Conservation (phyloP, 2,888 invertebrate species). For the Cheilosia variabilis region DNA sequence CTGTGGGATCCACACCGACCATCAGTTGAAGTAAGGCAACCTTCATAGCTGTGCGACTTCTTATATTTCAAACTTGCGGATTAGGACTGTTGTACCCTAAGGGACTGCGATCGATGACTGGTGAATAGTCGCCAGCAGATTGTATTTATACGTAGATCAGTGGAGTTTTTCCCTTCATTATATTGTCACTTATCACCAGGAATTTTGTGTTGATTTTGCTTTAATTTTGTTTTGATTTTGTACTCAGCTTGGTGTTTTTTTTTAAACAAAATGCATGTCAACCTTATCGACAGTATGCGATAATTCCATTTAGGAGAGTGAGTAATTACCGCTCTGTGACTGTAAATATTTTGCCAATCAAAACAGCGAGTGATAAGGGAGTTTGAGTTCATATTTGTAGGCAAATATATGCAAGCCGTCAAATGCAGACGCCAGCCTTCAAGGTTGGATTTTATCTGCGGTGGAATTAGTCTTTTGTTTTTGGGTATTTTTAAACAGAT, state of each 20-base stretch:
- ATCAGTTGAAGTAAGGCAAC: slow-evolving; percentile 80
- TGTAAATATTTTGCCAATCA: neutral
- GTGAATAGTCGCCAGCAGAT: neutral
- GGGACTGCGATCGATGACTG: neutral
- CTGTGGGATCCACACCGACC: slow-evolving; percentile 76
- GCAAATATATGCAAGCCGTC: neutral
- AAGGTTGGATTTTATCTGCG: neutral
- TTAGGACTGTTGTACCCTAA: neutral
- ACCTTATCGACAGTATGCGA: neutral
- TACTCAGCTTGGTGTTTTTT: neutral
- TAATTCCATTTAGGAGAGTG: neutral
- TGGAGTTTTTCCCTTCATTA: neutral
- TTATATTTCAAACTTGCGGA: neutral
- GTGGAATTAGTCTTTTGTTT: neutral
- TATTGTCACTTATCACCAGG: too few relatives aligned
- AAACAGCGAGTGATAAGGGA: neutral
- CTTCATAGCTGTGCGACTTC: slow-evolving; percentile 77
- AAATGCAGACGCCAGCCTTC: neutral
- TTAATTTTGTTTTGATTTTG: neutral
- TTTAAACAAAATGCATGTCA: neutral
- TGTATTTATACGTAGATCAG: neutral
- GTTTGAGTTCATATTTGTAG: neutral
- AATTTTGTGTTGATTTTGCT: neutral
- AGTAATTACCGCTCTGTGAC: neutral
- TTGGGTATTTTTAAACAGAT: neutral